Base-by-base conservation (phyloP, 1,140 invertebrate species). In the Drosophila pachea region DNA sequence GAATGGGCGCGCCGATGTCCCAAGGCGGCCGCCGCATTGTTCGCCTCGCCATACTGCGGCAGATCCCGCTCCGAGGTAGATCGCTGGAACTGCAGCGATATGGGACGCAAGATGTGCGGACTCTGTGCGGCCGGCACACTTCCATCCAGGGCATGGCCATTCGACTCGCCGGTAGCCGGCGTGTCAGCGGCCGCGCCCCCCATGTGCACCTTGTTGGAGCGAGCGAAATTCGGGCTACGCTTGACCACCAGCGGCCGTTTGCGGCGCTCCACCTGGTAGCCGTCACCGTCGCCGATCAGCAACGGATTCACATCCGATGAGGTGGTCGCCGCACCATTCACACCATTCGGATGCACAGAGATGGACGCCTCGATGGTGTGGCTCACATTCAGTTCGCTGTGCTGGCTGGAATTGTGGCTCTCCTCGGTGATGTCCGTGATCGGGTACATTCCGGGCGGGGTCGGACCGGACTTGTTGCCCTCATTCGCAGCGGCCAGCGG, bases 371-470 rank as follows among this genome's bases (percentile, higher is more conserved):
- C 87, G n/a, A 88, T 72, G 4, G 67, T 60, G 11, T 73, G 52
- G 22, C 64, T 72, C 8, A 83, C 72, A 58, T 88, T 87, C 0
- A 88, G 76, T 43, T 89, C 84, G 54, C 78, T 89, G 62, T 88
- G 82, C 68, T 84, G 84, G 81, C 87, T 89, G 73, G 87, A 86
- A 56, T 76, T 88, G 45, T 88, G 69, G 47, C 83, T 87, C 69
- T 89, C 88, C 70, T 89, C 88, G 43, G 79, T 86, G 22, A 89
- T 89, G 47, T 89, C 78, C 4, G 86, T 74, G 7, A 89, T 89
- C 4, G 86, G 76, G 59, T 84, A 88, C 78, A 87, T 86, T 45
- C 82, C 81, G 0, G 78, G 48, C 1, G 83, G 69, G 0, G 78
- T 43, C 1, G 83, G 69, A 90, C 73, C 81, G 6, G 79, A 52